Evolutionary conservation across 2,797 vertebrate species (phyloP).

Genomic region (Coregonus ussuriensis): DNA sequence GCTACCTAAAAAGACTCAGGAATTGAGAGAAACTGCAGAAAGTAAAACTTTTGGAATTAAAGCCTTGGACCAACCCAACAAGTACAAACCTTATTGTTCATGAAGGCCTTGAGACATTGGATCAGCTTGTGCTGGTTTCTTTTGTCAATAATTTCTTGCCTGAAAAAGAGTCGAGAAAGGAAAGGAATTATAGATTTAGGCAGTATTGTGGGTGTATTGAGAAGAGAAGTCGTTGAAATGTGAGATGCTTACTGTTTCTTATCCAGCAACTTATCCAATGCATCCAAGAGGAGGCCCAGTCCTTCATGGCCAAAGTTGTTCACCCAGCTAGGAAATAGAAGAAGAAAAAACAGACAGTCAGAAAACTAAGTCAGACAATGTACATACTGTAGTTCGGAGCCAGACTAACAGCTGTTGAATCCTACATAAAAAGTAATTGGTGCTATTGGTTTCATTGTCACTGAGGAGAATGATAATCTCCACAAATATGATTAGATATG

Average conservation of each 20-base stretch:
- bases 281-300: constrained; percentile 92
- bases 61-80: background rate
- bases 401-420: constrained; percentile 22
- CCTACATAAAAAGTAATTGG: constrained; percentile 45
- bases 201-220: background rate
- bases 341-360: background rate
- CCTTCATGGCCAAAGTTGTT: constrained; percentile 99
- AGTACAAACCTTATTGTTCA: constrained; percentile 97
- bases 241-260: constrained; percentile 90
- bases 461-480: constrained; percentile 37
- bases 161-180: constrained; percentile 56
- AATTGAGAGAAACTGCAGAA: background rate
- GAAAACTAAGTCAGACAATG: constrained; percentile 20
- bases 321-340: constrained; percentile 86
- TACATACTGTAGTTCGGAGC: background rate
- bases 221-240: background rate
- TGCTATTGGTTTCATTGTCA: constrained; percentile 37
- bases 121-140: constrained; percentile 97
- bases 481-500: constrained; percentile 11
- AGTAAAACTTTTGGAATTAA: background rate
- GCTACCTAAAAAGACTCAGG: background rate
- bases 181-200: background rate
- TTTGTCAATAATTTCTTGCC: constrained; percentile 95
- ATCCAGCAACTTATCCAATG: constrained; percentile 91
- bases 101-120: constrained; percentile 98